Evolutionary conservation across 2,888 invertebrate species (phyloP).

Genomic region (Cataglyphis albicans): DNA sequence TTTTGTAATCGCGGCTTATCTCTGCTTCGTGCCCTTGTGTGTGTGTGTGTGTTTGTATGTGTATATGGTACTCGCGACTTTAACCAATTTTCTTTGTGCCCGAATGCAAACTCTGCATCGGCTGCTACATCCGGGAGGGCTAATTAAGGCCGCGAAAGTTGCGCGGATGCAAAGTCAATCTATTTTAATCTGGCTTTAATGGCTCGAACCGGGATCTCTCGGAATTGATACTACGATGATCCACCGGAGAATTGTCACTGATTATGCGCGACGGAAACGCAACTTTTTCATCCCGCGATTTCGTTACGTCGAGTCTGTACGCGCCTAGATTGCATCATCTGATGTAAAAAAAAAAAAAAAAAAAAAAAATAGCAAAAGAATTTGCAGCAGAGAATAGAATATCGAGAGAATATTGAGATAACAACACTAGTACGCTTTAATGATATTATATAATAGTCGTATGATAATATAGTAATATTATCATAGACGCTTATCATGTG

Average conservation of each 20-base stretch:
- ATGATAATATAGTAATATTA: conserved; percentile 10
- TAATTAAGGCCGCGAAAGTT: conserved; percentile 42
- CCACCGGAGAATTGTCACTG: conserved; percentile 37
- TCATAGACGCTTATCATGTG: neutral
- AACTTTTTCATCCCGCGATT: conserved; percentile 24
- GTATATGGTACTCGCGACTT: neutral
- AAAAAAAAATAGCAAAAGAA: neutral
- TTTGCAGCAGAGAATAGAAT: neutral
- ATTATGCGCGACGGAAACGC: conserved; percentile 36
- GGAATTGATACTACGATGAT: conserved; percentile 21
- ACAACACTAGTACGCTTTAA: neutral
- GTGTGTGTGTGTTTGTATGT: neutral
- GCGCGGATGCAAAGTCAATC: conserved; percentile 50
- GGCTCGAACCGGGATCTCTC: conserved; percentile 23
- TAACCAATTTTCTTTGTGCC: conserved; percentile 28
- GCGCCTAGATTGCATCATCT: neutral
- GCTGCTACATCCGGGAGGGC: conserved; percentile 6
- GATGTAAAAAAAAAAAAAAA: neutral
- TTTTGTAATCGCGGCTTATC: conserved; percentile 9
- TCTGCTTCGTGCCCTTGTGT: neutral
- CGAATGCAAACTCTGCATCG: conserved; percentile 11
- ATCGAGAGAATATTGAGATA: neutral
- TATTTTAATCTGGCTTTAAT: conserved; percentile 51
- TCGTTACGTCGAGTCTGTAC: conserved; percentile 10
- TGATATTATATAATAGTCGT: conserved; percentile 8